Percentiles rank a stretch among this genome's conserved stretches.
Conservation (phyloP, 2,797 vertebrate genomes). For the Myotis pilosus region DNA sequence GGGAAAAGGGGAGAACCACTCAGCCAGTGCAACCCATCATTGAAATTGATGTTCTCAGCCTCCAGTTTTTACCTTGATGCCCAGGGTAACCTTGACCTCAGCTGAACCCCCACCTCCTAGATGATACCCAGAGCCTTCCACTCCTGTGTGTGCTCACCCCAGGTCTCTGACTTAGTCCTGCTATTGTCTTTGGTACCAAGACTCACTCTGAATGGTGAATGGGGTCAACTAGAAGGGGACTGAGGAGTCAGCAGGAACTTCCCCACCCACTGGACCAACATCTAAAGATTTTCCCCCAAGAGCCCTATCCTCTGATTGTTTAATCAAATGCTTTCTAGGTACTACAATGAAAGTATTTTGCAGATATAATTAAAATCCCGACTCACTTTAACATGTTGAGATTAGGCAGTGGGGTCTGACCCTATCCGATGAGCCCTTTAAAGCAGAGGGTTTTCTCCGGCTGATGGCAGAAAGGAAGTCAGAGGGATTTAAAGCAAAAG, state of each 20-base stretch:
- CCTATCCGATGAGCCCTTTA: not conserved
- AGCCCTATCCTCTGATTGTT: not conserved
- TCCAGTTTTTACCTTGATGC: not conserved
- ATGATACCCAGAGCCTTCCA: not conserved
- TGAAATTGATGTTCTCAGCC: not conserved
- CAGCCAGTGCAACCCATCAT: not conserved
- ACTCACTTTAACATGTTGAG: not conserved
- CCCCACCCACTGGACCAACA: rapidly evolving
- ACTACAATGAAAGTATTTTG: not conserved
- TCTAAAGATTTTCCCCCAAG: not conserved
- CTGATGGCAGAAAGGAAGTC: not conserved
- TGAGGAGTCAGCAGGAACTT: no score
- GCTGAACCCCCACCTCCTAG: not conserved
- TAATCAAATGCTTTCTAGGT: not conserved
- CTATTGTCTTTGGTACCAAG: not conserved
- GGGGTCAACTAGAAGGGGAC: not conserved
- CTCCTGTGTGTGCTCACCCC: no score
- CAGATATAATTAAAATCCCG: not conserved
- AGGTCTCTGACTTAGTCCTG: not conserved
- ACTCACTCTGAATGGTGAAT: not conserved
- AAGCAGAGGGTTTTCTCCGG: not conserved
- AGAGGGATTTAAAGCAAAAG: not conserved
- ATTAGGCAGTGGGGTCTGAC: not conserved
- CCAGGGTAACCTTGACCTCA: not conserved
- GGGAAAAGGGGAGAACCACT: not conserved